Percentiles rank a stretch among this genome's conserved stretches.
phyloP scores from a whole-genome alignment of 2,888 invertebrate species.

The Cheiracanthium punctorium region DNA sequence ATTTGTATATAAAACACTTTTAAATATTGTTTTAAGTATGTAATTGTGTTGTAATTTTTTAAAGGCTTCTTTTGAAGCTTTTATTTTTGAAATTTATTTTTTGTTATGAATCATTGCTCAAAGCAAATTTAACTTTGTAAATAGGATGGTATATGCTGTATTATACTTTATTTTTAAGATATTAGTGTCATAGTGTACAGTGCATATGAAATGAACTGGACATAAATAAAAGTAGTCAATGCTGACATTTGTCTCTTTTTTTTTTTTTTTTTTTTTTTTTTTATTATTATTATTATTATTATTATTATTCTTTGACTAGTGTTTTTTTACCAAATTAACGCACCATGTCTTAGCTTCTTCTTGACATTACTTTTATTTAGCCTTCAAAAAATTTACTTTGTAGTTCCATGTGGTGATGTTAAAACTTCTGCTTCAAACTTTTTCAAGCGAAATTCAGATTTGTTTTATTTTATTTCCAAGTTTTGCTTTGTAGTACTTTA shows the following conservation, averaged over 20 bases:
- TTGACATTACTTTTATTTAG: too few relatives aligned
- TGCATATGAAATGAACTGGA: constrained; percentile 33
- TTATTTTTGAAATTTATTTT: constrained; percentile 12
- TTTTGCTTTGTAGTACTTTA: too few relatives aligned
- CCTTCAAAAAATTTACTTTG: too few relatives aligned
- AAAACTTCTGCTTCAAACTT: too few relatives aligned
- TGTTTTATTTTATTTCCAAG: too few relatives aligned
- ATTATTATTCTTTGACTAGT: too few relatives aligned
- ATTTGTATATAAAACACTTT: constrained; percentile 50
- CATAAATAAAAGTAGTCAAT: constrained; percentile 57
- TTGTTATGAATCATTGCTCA: constrained; percentile 49
- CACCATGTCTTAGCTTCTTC: too few relatives aligned
- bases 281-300: too few relatives aligned
- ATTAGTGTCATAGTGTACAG: constrained; percentile 36
- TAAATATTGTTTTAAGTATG: constrained; percentile 9
- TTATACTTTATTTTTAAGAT: constrained; percentile 59
- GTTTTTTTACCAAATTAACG: too few relatives aligned
- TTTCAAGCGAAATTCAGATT: too few relatives aligned
- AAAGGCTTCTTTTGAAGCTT: neutral
- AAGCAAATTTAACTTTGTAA: constrained; percentile 60
- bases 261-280: too few relatives aligned
- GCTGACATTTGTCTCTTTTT: neutral
- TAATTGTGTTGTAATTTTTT: constrained; percentile 10
- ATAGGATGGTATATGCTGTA: constrained; percentile 53
- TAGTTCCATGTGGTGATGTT: too few relatives aligned